Evolutionary conservation across 2,797 vertebrate genomes (phyloP), one percentile per base, ranked within the genome.

Genomic region (Protonibea diacanthus): DNA sequence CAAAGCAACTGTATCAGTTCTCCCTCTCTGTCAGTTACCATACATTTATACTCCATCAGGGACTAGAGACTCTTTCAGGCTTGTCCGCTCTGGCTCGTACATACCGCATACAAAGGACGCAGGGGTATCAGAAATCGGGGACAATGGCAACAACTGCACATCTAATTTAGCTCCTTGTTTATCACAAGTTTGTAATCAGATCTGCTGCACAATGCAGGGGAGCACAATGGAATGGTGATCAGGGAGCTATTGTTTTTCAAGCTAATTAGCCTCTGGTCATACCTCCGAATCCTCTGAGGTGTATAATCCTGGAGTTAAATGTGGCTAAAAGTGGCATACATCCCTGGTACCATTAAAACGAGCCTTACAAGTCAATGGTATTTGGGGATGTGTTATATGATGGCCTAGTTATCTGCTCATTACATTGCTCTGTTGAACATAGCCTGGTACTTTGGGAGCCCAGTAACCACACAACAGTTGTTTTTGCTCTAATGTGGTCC

Each of bases 241-340:
- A 84, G 93, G 93, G 94, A 93, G 92, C 94, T 96, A 95, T 96
- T 96, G 95, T 96, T 96, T 96, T 95, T 95, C 95, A 94, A 90
- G 92, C 90, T 96, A 96, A 96, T 96, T 96, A 95, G 94, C 87
- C 87, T 73, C 67, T 58, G 76, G 82, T 68, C 87, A 89, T 93
- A 87, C 84, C 84, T 84, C 80, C 25, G 52, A 93, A 92, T 93
- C 92, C 93, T 91, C 89, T 25, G 91, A 91, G 91, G 90, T 83
- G 76, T 42, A 72, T 86, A 79, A 86, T 76, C 82, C 86, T 45
- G 1, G 91, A 89, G 91, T 86, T 89, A 92, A 92, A 93, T 82
- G 84, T 82, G 76, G 90, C 94, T 96, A 95, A 95, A 96, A 94
- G 94, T 77, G 93, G 93, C 92, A 56, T 77, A 87, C 76, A 74